Evolutionary conservation across 2,113 vertebrate genomes (phyloP), one percentile per base, ranked within the genome.

Genomic region (Recurvirostra avosetta): DNA sequence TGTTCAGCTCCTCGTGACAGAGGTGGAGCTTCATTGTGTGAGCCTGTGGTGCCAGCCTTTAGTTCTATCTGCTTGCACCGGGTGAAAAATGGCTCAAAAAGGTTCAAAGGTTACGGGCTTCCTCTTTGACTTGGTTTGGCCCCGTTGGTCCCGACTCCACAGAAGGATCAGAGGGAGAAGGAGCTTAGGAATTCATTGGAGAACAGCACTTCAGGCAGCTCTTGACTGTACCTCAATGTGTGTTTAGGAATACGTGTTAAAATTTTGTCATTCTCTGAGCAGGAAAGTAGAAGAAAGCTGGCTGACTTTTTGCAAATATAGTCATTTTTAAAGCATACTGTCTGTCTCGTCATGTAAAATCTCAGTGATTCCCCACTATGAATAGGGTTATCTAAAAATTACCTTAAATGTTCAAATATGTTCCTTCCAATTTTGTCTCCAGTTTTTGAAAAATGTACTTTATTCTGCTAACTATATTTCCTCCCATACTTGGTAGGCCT

Each of bases 181-280:
- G 4, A 70, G 2, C 8, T 62, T 50, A 30, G 25, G 13, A 30
- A 45, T 38, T 29, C 5, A 10, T n/a, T 45, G 72, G 10, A 23
- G 66, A 79, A 15, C 11, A 73, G 40, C 49, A 6, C 12, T 63
- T 68, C 8, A n/a, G n/a, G 19, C 25, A 68, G 38, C 72, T 83
- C 49, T 50, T 61, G 41, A 22, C 19, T 45, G 20, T 34, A 34
- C 18, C 12, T 5, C 34, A 38, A 22, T 25, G 6, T 55, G 10
- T 41, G n/a, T 40, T 50, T 47, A 32, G 25, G 22, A 90, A 77
- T 91, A 94, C 79, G 17, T 43, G 78, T 94, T 85, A 84, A 47
- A 40, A 96, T 96, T 88, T 88, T 91, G 21, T 88, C 87, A 36
- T 88, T 86, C 29, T 96, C 94, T 95, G 86, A 97, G 91, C 71